These are phyloP conservation scores for Drosophila niveifrons DNA, from an alignment of 2,888 invertebrate species.

Conservation along the genomic window DNA sequence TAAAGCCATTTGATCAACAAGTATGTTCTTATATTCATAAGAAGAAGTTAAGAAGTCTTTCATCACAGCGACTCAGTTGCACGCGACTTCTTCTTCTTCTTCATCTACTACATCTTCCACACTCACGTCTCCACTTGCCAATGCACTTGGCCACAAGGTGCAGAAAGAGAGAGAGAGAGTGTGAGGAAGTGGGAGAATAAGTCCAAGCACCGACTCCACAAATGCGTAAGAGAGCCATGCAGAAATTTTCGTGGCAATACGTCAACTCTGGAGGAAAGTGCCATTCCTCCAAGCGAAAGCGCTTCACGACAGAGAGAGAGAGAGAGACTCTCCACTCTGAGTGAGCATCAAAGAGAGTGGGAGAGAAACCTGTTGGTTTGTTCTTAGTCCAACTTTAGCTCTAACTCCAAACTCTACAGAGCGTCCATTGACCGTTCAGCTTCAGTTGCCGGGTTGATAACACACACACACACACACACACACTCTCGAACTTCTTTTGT, in stretches of 20 bases:
- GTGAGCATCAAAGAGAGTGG: constrained; percentile 1
- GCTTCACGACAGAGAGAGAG: constrained; percentile 24
- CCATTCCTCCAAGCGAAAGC: constrained; percentile 42
- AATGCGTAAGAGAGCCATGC: constrained; percentile 55
- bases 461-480: constrained; percentile 17
- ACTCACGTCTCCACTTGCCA: constrained; percentile 18
- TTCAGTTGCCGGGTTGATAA: constrained; percentile 73
- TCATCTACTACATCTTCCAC: constrained; percentile 6
- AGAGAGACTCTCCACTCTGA: not conserved
- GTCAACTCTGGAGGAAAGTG: constrained; percentile 59
- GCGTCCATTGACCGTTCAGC: constrained; percentile 83
- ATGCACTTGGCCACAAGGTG: not conserved
- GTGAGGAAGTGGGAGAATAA: not conserved
- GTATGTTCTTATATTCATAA: constrained; percentile 85
- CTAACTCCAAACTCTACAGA: constrained; percentile 60
- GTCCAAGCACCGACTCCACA: not conserved
- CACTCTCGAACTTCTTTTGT: constrained; percentile 10
- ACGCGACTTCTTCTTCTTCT: constrained; percentile 24
- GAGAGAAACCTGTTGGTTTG: constrained; percentile 62
- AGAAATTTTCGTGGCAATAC: constrained; percentile 49
- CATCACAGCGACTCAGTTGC: constrained; percentile 59
- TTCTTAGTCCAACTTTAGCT: constrained; percentile 19
- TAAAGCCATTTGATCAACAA: constrained; percentile 84
- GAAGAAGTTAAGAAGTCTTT: constrained; percentile 83
- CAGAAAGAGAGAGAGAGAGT: not conserved